phyloP scores from a whole-genome alignment of 2,797 vertebrate genomes.

The Merluccius polli region DNA sequence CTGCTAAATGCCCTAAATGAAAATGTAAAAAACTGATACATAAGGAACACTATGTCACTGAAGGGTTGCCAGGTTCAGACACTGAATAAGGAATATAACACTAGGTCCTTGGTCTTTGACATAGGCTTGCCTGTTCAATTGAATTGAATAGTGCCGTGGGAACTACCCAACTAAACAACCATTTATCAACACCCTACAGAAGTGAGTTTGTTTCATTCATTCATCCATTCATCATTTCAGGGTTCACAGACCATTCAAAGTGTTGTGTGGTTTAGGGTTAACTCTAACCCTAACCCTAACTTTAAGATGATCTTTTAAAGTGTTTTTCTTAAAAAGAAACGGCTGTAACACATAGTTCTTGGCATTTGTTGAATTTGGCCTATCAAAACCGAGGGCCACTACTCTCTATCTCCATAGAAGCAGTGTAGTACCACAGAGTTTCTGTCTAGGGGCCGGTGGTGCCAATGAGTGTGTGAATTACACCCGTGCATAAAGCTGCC shows the following conservation, averaged over 20 bases:
- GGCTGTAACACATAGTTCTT: not conserved
- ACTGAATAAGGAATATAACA: slow-evolving; percentile 19
- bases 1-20: no score
- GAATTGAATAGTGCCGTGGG: slow-evolving; percentile 49
- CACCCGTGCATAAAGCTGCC: slow-evolving; percentile 67
- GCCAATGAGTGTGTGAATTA: slow-evolving; percentile 72
- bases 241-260: not conserved
- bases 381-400: slow-evolving; percentile 42
- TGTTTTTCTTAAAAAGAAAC: not conserved
- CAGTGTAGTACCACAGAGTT: slow-evolving; percentile 32
- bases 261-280: not conserved
- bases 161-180: slow-evolving; percentile 39
- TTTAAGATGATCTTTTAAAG: not conserved
- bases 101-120: no score
- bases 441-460: slow-evolving; percentile 57
- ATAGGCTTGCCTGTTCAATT: slow-evolving; percentile 9
- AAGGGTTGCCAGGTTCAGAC: not conserved
- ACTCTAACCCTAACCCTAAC: no score
- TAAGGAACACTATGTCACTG: no score
- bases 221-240: not conserved
- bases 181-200: not conserved
- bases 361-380: slow-evolving; percentile 42
- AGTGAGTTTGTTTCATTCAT: not conserved
- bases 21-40: no score
- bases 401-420: slow-evolving; percentile 27